Conservation (phyloP, 2,113 vertebrate species). For the Galeopterus variegatus region DNA sequence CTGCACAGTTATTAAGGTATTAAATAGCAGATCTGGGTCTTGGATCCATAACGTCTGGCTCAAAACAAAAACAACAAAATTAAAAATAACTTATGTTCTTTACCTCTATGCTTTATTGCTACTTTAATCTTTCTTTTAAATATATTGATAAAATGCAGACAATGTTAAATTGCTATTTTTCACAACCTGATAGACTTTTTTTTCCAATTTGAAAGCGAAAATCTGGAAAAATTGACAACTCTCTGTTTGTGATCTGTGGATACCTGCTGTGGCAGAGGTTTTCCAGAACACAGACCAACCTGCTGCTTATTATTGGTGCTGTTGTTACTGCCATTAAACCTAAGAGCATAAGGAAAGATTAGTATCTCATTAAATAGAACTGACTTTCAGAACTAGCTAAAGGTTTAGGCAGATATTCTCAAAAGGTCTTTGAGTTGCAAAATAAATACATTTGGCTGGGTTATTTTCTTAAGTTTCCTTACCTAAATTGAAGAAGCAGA, state of each 20-base stretch:
- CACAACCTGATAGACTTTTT: background rate
- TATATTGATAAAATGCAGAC: background rate
- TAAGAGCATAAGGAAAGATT: background rate
- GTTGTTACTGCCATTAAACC: background rate
- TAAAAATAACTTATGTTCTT: background rate
- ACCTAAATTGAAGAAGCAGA: background rate
- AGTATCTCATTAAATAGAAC: background rate
- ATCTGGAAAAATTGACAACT: background rate
- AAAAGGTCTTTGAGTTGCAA: background rate
- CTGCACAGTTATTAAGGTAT: background rate
- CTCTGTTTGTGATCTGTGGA: background rate
- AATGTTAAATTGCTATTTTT: background rate
- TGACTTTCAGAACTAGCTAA: background rate
- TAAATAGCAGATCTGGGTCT: background rate
- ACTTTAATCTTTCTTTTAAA: background rate
- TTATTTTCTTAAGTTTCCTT: constrained; percentile 14
- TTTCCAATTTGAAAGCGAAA: background rate
- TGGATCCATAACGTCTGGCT: background rate
- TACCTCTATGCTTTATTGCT: background rate
- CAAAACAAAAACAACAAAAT: background rate
- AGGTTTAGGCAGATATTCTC: background rate
- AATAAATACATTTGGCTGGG: background rate
- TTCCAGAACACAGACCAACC: background rate
- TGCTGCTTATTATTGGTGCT: background rate
- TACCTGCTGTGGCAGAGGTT: background rate